Conservation (phyloP, 2,113 vertebrate species). For the Caloenas nicobarica region DNA sequence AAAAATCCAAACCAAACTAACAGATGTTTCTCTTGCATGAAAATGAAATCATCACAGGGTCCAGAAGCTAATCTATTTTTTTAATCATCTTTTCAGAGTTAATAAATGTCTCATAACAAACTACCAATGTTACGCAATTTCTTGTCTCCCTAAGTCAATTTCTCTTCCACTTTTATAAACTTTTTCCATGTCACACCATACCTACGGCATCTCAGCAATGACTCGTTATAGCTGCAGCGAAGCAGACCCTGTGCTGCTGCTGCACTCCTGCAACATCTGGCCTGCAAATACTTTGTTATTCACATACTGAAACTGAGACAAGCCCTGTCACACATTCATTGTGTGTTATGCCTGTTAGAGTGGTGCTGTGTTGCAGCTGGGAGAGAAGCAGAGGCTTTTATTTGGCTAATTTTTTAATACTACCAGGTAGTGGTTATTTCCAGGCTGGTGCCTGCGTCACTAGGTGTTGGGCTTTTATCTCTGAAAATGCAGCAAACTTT, state of each 20-base stretch:
- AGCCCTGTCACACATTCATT: fast-evolving
- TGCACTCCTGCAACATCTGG: background rate
- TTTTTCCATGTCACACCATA: background rate
- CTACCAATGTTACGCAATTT: background rate
- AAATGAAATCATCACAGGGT: background rate
- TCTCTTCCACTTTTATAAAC: background rate
- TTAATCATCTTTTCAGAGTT: background rate
- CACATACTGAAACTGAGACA: background rate
- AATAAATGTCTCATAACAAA: background rate
- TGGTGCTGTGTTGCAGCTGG: background rate
- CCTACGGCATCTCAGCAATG: background rate
- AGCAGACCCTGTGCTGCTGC: background rate
- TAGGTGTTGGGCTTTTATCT: background rate
- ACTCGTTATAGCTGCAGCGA: background rate
- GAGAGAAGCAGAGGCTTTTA: background rate
- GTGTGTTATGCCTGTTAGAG: background rate
- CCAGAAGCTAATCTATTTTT: background rate
- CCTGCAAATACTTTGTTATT: background rate
- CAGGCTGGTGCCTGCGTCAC: background rate
- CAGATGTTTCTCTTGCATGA: background rate
- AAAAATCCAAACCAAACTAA: background rate
- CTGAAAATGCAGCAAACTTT: background rate
- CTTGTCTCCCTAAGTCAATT: background rate
- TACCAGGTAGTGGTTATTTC: background rate
- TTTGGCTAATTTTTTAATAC: background rate